Evolutionary conservation across 30 jellyfish, hydroid and myxozoan species (phyloP), one percentile per base, ranked within the genome.

Genomic region (Cassiopea xamachana): DNA sequence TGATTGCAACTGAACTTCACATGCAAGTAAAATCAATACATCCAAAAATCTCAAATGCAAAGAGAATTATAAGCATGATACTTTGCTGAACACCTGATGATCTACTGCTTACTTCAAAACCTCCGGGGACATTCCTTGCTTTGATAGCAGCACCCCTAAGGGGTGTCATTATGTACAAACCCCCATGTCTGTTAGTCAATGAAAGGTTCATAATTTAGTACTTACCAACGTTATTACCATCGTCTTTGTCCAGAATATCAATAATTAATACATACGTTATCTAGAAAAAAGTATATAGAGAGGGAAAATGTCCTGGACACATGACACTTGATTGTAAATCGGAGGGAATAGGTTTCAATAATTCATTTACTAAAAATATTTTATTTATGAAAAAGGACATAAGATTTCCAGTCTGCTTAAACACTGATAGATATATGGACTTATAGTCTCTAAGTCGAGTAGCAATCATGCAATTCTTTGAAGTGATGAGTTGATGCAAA

Each of bases 161-260:
- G 64, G 12, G 64, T 55, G 64, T 3, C 12, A 10, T 55, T 55
- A 55, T 3, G 12, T 3, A 55, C 64, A 27, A 27, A 55, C 64
- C 64, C 64, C 64, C 64, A 55, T 3, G 64, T 55, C 7, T 10
- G 12, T 10, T 55, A 55, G 64, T 55, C 12, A 55, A 64, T 2
- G 15, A 4, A 64, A 27, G 43, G 15, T 64, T 7, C 43, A 64
- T 5, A 64, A 64, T 64, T 13, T 27, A 64, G 2, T 12, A 80
- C 97, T 86, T 50, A 92, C 98, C 98, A 51, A 19, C 74, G 16
- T 60, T 80, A 48, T 80, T 87, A 62, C 89, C 98, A 16, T 73
- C 90, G 84, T 92, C 98, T 44, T 83, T 70, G 73, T 92, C 98
- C 84, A 85, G 74, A 67, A 85, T 81, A 92, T 92, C 98, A 75